Evolutionary conservation across 2,797 vertebrate species (phyloP).

Genomic region (Sebastes cheni): DNA sequence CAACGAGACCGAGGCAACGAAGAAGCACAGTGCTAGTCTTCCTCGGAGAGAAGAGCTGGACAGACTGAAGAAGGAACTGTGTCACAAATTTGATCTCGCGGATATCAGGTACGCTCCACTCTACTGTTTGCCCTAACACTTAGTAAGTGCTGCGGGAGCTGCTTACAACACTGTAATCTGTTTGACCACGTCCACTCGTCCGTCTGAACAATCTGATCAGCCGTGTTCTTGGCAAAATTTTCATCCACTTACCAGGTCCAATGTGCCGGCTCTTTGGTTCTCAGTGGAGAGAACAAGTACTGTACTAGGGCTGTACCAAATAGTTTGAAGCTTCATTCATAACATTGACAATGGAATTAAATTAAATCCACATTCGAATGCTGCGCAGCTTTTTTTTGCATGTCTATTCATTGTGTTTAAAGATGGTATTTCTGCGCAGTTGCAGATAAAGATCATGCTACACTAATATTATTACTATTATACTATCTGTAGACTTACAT

Average conservation of each 20-base stretch:
- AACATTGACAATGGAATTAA: too few relatives aligned
- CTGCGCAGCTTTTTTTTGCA: too few relatives aligned
- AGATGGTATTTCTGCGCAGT: too few relatives aligned
- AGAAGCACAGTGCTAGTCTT: conserved; percentile 88
- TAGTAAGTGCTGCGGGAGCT: neutral
- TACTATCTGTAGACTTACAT: too few relatives aligned
- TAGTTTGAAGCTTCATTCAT: too few relatives aligned
- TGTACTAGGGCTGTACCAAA: too few relatives aligned
- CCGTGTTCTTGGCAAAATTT: neutral
- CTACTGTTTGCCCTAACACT: neutral
- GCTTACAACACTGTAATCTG: neutral
- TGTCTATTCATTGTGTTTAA: too few relatives aligned
- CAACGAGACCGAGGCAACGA: conserved; percentile 84
- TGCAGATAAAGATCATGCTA: too few relatives aligned
- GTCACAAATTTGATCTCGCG: conserved; percentile 83
- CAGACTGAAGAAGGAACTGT: conserved; percentile 88
- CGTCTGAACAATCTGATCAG: neutral
- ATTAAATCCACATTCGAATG: too few relatives aligned
- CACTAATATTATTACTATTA: too few relatives aligned
- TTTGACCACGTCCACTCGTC: neutral
- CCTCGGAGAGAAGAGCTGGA: conserved; percentile 89
- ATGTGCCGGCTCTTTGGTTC: neutral
- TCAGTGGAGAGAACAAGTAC: neutral
- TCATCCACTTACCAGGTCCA: neutral
- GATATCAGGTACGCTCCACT: conserved; percentile 88